Base-by-base conservation (phyloP, 1,140 invertebrate species). In the Trichogramma pretiosum region DNA sequence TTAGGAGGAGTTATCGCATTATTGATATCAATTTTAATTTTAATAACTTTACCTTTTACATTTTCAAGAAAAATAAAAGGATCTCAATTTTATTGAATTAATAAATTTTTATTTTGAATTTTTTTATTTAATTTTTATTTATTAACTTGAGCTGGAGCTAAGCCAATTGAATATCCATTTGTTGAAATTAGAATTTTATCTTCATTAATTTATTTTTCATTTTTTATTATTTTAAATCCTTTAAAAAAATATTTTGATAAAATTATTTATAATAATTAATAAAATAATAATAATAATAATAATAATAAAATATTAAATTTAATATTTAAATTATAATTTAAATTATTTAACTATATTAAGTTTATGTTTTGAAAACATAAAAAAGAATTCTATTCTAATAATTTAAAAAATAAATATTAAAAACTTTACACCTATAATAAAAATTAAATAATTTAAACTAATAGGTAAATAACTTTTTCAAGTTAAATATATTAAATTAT, bases 1-100 rank as follows among this genome's bases (percentile, higher is more conserved):
- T 63, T 84, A 74, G 78, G 80, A 53, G 81, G 81, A 52, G 81
- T 84, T 30, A 72, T 84, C 63, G 76, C 76, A n/a, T 59, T 83
- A 68, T 48, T 78, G 41, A 39, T 77, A 63, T 78, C 76, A 56
- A 80, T 82, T 70, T 53, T 74, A 60, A 81, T 82, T 73, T 66
- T 81, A 66, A 56, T 73, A 52, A 70, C 78, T 63, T 14, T 79
- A 49, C 41, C 41, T 34, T 13, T 34, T 13, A 13, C 11, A 9
- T 34, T n/a, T 9, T 16, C 71, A 72, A 76, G 77, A 66, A 77
- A 75, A 45, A 43, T 67, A 76, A 75, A 47, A 39, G 34, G 21
- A 33, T 24, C 30, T 21, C 19, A 22, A 30, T 45, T 49, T 38
- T 51, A 51, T 18, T 28, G 30, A 26, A 42, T 79, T 52, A 77